These are phyloP conservation scores for Sycophaga agraensis DNA, from an alignment of 1,140 invertebrate genomes.

Conservation along the genomic window DNA sequence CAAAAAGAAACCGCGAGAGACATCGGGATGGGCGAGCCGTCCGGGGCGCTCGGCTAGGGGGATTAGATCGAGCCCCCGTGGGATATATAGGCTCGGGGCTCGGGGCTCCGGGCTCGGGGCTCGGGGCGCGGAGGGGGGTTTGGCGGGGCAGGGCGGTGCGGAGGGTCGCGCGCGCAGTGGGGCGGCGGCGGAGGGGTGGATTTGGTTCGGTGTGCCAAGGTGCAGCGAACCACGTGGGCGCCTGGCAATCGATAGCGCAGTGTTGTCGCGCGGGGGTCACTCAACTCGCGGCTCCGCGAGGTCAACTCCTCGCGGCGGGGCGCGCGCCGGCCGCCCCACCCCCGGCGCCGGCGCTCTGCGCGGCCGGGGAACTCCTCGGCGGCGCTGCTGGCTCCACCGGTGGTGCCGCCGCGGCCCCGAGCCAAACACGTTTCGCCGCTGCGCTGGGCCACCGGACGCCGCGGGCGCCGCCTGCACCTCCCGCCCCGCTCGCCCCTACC, in stretches of 20 bases:
- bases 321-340: not conserved
- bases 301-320: constrained; percentile 41
- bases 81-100: not conserved
- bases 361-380: no score
- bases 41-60: no score
- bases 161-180: no score
- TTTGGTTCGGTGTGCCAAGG: constrained; percentile 46
- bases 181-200: constrained; percentile 19
- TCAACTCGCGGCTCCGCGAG: constrained; percentile 48
- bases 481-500: no score
- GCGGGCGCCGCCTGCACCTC: no score
- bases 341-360: no score
- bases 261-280: constrained; percentile 54
- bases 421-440: no score
- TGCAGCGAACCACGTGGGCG: constrained; percentile 52
- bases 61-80: not conserved
- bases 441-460: no score
- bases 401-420: no score
- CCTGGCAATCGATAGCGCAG: constrained; percentile 53
- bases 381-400: no score
- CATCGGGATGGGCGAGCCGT: not conserved
- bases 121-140: not conserved
- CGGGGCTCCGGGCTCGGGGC: no score
- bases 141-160: not conserved
- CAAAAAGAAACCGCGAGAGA: not conserved